phyloP scores from a whole-genome alignment of 2,113 vertebrate species.

The Channa maculata region DNA sequence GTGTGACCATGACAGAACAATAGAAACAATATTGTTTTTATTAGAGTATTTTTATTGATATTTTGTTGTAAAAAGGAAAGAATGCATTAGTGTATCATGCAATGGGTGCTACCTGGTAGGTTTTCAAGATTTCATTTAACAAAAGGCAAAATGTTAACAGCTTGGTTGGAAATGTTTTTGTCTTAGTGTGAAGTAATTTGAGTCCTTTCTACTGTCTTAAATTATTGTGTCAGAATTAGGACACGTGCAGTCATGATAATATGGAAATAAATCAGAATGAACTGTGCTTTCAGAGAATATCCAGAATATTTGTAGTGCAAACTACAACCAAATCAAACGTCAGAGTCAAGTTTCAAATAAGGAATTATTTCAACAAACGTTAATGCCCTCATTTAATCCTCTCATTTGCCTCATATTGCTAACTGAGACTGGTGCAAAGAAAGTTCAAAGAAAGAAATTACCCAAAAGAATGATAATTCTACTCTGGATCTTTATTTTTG shows the following conservation, averaged over 20 bases:
- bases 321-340: constrained; percentile 22
- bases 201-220: constrained; percentile 37
- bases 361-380: constrained; percentile 13
- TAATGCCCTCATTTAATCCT: neutral
- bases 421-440: constrained; percentile 47
- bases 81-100: constrained; percentile 63
- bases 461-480: constrained; percentile 57
- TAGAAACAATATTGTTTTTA: constrained; percentile 55
- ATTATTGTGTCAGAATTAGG: neutral
- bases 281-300: constrained; percentile 9
- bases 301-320: neutral
- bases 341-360: constrained; percentile 17
- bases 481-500: constrained; percentile 72
- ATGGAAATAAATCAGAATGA: neutral
- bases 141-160: constrained; percentile 31
- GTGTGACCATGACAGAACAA: constrained; percentile 44
- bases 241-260: neutral
- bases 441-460: constrained; percentile 44
- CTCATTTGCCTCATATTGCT: constrained; percentile 31
- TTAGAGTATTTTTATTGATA: constrained; percentile 76
- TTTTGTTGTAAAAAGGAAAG: constrained; percentile 76
- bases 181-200: constrained; percentile 26
- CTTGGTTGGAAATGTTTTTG: constrained; percentile 22
- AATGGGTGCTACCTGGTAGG: constrained; percentile 42
- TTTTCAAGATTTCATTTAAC: constrained; percentile 49